Evolutionary conservation across 2,113 vertebrate genomes (phyloP).

Genomic region (Lepus americanus): DNA sequence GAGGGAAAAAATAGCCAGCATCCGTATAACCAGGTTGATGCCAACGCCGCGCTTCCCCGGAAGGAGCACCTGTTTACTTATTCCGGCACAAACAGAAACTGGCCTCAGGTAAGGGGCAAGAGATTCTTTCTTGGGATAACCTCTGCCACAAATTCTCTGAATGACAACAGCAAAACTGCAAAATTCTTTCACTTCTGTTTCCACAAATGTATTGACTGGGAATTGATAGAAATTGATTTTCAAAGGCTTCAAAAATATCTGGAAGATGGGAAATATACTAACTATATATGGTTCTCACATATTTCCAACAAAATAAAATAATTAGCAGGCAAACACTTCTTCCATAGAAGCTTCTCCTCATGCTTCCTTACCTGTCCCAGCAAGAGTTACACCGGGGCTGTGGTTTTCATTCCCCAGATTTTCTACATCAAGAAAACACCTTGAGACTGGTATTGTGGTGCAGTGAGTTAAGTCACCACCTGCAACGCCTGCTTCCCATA

Average conservation of each 20-base stretch:
- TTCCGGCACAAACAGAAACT: background rate
- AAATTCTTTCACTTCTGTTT: background rate
- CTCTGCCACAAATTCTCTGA: constrained; percentile 7
- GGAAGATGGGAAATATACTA: background rate
- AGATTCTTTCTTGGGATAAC: background rate
- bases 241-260: constrained; percentile 28
- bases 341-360: background rate
- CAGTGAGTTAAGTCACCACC: too few relatives aligned
- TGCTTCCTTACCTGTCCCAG: background rate
- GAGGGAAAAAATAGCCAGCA: background rate
- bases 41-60: background rate
- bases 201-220: constrained; percentile 28
- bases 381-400: constrained; percentile 26
- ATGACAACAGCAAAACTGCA: background rate
- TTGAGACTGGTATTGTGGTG: background rate
- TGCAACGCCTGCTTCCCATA: too few relatives aligned
- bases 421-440: background rate
- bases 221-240: background rate
- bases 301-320: background rate
- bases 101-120: background rate
- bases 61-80: background rate
- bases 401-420: background rate
- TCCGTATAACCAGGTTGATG: background rate
- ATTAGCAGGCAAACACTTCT: background rate
- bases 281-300: background rate